A percentile compares a stretch with the other conserved stretches of the same genome.
Conservation (phyloP, 2,113 vertebrate species). For the Anas platyrhynchos region DNA sequence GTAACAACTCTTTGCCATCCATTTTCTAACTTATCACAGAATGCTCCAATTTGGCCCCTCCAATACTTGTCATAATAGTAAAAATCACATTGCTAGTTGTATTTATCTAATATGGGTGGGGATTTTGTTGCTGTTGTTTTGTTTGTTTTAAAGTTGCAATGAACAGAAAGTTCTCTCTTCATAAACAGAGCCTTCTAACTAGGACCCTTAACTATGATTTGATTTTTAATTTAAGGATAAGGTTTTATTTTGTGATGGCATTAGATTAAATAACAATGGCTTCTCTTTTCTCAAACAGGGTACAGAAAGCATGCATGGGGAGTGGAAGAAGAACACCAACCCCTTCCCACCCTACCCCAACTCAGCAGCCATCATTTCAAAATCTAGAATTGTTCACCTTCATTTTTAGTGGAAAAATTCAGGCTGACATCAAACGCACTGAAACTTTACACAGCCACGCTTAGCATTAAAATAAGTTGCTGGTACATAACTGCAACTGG, state of each 20-base stretch:
- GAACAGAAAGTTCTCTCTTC: not conserved
- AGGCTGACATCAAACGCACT: not conserved
- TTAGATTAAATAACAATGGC: not conserved
- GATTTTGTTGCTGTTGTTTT: not conserved
- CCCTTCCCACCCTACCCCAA: too few relatives aligned
- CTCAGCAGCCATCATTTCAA: not conserved
- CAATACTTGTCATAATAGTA: not conserved
- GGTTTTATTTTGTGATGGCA: not conserved
- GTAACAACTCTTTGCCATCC: not conserved
- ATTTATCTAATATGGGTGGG: not conserved
- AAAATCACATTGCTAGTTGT: not conserved
- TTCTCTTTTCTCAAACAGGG: not conserved
- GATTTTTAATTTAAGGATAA: not conserved
- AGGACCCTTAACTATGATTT: not conserved
- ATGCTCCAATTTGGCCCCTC: not conserved
- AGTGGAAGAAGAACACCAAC: not conserved
- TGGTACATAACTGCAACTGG: not conserved
- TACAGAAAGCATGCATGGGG: not conserved
- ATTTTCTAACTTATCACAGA: not conserved
- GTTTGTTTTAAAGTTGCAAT: not conserved
- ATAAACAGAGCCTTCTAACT: not conserved
- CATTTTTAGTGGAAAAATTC: not conserved
- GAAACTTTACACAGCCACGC: not conserved
- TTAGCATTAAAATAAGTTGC: not conserved
- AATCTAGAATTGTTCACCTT: not conserved